Evolutionary conservation across 2,797 vertebrate genomes (phyloP).

Genomic region (Streptopelia turtur): DNA sequence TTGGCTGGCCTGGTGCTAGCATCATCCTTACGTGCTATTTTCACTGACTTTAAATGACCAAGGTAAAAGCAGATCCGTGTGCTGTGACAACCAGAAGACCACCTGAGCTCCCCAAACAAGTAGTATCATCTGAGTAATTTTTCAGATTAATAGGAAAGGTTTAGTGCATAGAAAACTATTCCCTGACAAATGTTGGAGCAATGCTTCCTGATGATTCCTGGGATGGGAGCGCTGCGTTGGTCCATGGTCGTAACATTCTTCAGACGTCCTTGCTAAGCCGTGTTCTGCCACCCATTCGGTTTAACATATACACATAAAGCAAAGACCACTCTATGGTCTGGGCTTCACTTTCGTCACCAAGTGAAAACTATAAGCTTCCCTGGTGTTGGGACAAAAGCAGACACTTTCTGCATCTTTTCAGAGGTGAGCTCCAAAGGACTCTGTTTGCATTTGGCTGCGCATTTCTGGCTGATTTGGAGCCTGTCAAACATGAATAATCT

Average conservation of each 20-base stretch:
- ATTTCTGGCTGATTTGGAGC: slow-evolving; percentile 5
- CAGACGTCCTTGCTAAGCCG: rapidly evolving
- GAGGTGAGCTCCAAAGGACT: neutral
- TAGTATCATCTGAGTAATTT: neutral
- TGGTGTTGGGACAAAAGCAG: neutral
- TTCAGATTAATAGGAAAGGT: neutral
- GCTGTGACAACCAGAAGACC: neutral
- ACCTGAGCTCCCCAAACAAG: neutral
- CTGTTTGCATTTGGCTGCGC: neutral
- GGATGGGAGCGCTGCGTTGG: neutral
- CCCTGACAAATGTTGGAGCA: neutral
- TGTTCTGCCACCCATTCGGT: neutral
- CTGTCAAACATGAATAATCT: neutral
- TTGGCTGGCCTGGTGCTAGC: neutral
- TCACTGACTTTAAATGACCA: neutral
- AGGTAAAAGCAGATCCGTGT: neutral
- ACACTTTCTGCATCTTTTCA: neutral
- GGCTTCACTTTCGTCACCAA: neutral
- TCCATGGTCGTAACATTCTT: neutral
- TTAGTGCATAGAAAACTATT: neutral
- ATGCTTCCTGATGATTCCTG: neutral
- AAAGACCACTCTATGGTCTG: neutral
- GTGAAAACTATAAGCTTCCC: neutral
- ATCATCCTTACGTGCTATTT: neutral
- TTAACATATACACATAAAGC: neutral